phyloP scores from a whole-genome alignment of 1,140 invertebrate species.

The Hypsibius dujardini region DNA sequence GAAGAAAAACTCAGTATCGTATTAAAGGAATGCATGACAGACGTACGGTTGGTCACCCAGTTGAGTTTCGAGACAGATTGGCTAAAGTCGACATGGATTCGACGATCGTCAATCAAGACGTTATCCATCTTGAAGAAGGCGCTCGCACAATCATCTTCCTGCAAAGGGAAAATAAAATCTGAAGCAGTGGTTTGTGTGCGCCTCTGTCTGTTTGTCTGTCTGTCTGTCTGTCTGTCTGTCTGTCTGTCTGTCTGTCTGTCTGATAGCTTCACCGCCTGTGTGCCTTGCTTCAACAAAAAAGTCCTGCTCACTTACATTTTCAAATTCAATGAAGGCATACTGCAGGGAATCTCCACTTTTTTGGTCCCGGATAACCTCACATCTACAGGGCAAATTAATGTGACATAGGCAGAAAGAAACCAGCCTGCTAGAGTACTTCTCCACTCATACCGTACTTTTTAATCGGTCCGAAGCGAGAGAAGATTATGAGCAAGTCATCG shows the following conservation, averaged over 20 bases:
- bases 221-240: no score
- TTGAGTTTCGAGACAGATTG: slow-evolving; percentile 86
- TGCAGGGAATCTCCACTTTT: slow-evolving; percentile 85
- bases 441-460: slow-evolving; percentile 38
- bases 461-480: slow-evolving; percentile 86
- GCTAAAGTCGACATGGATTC: slow-evolving; percentile 98
- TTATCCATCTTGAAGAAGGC: slow-evolving; percentile 99
- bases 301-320: slow-evolving; percentile 44
- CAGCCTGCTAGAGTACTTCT: not conserved
- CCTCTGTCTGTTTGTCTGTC: no score
- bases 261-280: no score
- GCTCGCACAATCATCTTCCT: slow-evolving; percentile 72
- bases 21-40: no score
- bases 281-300: no score
- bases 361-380: slow-evolving; percentile 90
- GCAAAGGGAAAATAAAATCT: slow-evolving; percentile 22
- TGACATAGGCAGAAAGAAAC: not conserved
- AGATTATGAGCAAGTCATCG: slow-evolving; percentile 93
- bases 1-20: no score
- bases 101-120: slow-evolving; percentile 88
- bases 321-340: slow-evolving; percentile 98
- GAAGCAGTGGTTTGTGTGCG: slow-evolving; percentile 16
- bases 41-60: slow-evolving; percentile 41
- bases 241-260: no score
- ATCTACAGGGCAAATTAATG: slow-evolving; percentile 38